phyloP scores from a whole-genome alignment of 2,888 invertebrate species.

The Lepidochrysops patricia region DNA sequence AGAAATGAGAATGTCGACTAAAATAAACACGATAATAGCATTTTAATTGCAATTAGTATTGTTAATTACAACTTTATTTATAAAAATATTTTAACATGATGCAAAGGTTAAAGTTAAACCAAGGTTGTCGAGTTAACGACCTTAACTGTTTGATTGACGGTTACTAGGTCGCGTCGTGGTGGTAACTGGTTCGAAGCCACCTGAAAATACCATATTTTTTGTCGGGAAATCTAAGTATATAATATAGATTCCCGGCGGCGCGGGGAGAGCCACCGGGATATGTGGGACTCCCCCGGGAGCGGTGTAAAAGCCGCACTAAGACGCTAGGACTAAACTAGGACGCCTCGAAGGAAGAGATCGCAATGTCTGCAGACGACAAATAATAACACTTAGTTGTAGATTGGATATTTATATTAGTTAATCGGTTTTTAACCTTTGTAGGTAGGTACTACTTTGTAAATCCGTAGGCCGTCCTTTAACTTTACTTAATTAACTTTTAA shows the following conservation, averaged over 20 bases:
- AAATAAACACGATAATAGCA: not conserved
- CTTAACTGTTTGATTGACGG: constrained; percentile 7
- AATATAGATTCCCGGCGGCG: not conserved
- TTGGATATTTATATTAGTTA: no score
- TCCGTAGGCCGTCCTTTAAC: no score
- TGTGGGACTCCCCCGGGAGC: no score
- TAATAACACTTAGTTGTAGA: no score
- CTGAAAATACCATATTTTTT: not conserved
- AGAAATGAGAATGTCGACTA: not conserved
- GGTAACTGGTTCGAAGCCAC: not conserved
- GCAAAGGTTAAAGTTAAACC: not conserved
- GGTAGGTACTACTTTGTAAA: not conserved
- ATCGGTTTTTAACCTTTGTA: no score
- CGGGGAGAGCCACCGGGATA: no score
- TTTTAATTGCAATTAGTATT: not conserved
- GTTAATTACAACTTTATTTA: not conserved
- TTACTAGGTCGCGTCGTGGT: not conserved
- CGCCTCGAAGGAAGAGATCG: no score
- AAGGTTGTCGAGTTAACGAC: constrained; percentile 3
- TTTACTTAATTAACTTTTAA: no score
- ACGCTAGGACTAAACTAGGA: no score
- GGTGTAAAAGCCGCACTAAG: no score
- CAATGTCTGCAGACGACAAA: no score
- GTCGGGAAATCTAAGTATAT: not conserved
- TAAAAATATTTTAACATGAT: not conserved